Evolutionary conservation across 2,113 vertebrate species (phyloP).

Genomic region (Calyptommatus sinebrachiatus): DNA sequence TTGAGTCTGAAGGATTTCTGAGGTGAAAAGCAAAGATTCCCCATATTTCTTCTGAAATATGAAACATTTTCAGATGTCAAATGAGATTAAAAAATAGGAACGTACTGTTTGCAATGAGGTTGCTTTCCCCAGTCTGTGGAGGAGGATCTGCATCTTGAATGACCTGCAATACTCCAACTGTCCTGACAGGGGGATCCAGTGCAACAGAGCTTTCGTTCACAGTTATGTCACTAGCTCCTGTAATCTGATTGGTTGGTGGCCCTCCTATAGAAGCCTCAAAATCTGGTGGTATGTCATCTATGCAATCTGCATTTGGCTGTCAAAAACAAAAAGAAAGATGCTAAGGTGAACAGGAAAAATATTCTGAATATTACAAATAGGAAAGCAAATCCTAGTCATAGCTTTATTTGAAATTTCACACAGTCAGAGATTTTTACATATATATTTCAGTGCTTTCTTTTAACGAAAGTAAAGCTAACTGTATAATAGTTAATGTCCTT

Average conservation of each 20-base stretch:
- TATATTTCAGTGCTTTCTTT: background rate
- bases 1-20: background rate
- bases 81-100: conserved; percentile 38
- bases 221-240: conserved; percentile 86
- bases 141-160: conserved; percentile 75
- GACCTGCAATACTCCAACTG: conserved; percentile 77
- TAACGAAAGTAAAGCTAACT: background rate
- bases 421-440: background rate
- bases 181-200: conserved; percentile 78
- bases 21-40: background rate
- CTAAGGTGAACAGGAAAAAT: background rate
- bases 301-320: conserved; percentile 88
- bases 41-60: background rate
- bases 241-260: conserved; percentile 83
- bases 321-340: conserved; percentile 13
- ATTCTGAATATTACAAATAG: background rate
- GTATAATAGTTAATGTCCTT: background rate
- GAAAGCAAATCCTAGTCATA: background rate
- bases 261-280: conserved; percentile 84
- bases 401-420: background rate
- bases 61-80: background rate
- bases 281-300: conserved; percentile 87
- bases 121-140: conserved; percentile 74
- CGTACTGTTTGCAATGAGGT: conserved; percentile 85
- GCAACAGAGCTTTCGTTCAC: conserved; percentile 89